phyloP scores from a whole-genome alignment of 2,888 invertebrate species.

The Phaedon cochleariae region DNA sequence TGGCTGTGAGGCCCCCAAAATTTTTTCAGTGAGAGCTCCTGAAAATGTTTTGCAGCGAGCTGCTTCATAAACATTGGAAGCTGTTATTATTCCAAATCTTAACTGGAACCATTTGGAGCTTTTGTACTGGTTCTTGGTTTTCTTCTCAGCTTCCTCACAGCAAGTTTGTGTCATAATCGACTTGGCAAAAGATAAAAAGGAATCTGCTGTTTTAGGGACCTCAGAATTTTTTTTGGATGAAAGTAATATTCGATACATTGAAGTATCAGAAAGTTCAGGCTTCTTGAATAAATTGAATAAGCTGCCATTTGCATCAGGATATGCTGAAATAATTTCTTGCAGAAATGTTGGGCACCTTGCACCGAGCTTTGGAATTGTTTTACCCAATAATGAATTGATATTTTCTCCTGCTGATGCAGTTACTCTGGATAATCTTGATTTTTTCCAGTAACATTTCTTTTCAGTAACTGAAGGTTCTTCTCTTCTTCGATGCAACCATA shows the following conservation, averaged over 20 bases:
- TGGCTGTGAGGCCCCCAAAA: constrained; percentile 27
- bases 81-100: constrained; percentile 35
- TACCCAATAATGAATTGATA: too few species aligned
- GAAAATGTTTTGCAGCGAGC: constrained; percentile 28
- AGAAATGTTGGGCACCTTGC: not conserved
- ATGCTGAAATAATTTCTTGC: too few species aligned
- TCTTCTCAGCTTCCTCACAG: constrained; percentile 6
- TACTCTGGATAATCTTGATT: constrained; percentile 6
- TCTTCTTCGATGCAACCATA: constrained; percentile 38
- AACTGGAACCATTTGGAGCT: constrained; percentile 24
- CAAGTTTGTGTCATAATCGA: constrained; percentile 1
- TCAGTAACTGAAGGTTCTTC: constrained; percentile 35
- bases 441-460: constrained; percentile 22
- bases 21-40: constrained; percentile 24
- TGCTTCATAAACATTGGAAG: constrained; percentile 28
- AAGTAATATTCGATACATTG: too few species aligned
- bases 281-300: too few species aligned
- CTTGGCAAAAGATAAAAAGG: not conserved
- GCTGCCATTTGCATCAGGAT: too few species aligned
- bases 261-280: too few species aligned
- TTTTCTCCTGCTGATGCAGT: too few species aligned
- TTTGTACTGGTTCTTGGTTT: constrained; percentile 7
- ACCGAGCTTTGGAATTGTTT: not conserved
- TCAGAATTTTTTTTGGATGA: not conserved
- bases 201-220: constrained; percentile 4